Base-by-base conservation (phyloP, 2,888 invertebrate genomes). In the Julus scanicus region DNA sequence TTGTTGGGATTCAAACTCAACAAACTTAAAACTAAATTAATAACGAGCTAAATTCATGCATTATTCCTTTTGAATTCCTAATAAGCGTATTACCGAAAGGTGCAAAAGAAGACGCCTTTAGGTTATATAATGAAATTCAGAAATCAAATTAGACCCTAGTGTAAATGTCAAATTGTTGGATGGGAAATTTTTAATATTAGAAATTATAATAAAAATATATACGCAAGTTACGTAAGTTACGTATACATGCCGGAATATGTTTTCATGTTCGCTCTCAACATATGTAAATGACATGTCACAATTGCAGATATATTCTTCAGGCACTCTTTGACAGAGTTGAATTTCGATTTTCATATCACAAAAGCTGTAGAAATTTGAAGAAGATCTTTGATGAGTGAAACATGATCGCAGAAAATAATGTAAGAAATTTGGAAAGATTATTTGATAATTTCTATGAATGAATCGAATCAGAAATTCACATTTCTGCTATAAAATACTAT, bases 281-380 rank as follows among this genome's bases (percentile, higher is more conserved):
- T 63, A 80, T 80, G 80, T 37, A 80, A 80, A 80, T 80, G 3
- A 80, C 29, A 37, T 37, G 80, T 80, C 80, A 80, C 80, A 80
- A 37, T 0, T 37, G 71, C 29, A 29, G 29, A 29, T 29, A 29
- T 29, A 29, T 29, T 37, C 37, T 37, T 80, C 13, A 80, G 80
- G 63, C 63, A 29, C 37, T 37, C 37, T 80, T 37, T 80, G 37
- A 80, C 20, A 20, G 37, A 80, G 80, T 80, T 80, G 11, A 11
- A 11, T 37, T 29, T 80, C 39, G 80, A 80, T 15, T 80, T 80
- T 80, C 37, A 80, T 80, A 80, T 37, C 15, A 37, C 3, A 3
- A 4, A 80, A 37, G 37, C 29, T 29, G 11, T 29, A 11, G 53
- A 17, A 53, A 53, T 53, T 53, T 13, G 13, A 17, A 15, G 17